Evolutionary conservation across 1,140 invertebrate species (phyloP), one percentile per base, ranked within the genome.

Genomic region (Archegozetes longisetosus): DNA sequence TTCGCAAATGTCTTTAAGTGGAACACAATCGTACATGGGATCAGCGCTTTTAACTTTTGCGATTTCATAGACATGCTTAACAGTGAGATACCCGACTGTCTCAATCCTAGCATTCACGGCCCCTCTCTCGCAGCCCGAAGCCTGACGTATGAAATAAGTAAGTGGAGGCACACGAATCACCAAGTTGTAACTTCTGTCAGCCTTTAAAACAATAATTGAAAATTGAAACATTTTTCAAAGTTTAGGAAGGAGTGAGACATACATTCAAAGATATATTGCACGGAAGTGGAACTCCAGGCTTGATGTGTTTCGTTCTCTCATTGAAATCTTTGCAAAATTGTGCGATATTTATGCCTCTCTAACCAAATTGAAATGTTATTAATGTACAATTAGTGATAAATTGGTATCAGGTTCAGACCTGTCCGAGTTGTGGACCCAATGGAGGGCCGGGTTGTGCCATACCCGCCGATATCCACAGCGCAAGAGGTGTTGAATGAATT

Each of bases 261-360:
- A 76, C 76, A 66, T 89, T 89, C 0, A 94, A 80, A 56, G 74
- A 77, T 12, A 94, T 79, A 66, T 82, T 77, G 60, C 80, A 83
- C 1, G 91, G 91, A 53, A 98, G 66, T 12, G 92, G 92, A 62
- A 94, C 83, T 22, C 94, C 95, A 71, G 84, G 82, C 71, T 91
- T 97, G 24, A 93, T 85, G 66, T 95, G 79, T 59, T 84, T 85
- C 1, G 95, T 99, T 70, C 78, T 83, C 67, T 88, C 84, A 75
- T 99, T 99, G 66, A 98, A 99, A 65, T 98, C 95, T 76, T 98
- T 98, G 69, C 90, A 93, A 75, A 99, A 98, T 53, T 83, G 81
- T 52, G 85, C 83, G 67, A 99, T 95, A 70, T 98, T 97, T 28
- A 98, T 83, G 49, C 90, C 88, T 69, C 90, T 81, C 88, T 96